These are phyloP conservation scores for Candidula unifasciata DNA, from an alignment of 2,888 invertebrate species.

Conservation along the genomic window DNA sequence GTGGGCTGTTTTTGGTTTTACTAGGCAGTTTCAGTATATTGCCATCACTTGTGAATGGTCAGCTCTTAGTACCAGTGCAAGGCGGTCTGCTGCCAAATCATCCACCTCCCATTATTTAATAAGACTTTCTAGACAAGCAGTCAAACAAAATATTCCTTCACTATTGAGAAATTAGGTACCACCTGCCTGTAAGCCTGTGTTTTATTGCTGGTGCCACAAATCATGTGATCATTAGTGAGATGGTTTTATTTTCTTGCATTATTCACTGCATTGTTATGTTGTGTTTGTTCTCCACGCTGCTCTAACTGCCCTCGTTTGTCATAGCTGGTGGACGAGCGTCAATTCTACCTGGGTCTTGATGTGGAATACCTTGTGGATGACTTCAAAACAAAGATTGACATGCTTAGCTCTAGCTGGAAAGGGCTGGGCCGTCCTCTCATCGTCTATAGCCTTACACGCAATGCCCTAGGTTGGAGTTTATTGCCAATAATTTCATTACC, in stretches of 20 bases:
- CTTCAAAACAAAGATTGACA: constrained; percentile 97
- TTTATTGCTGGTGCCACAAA: no score
- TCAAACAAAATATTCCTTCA: no score
- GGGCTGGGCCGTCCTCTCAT: constrained; percentile 92
- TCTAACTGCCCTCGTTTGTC: constrained; percentile 7
- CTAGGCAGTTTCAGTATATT: no score
- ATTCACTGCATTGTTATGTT: constrained; percentile 7
- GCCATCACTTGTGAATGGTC: no score
- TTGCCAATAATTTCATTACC: neutral
- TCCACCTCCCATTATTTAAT: no score
- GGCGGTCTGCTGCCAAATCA: no score
- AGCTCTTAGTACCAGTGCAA: no score
- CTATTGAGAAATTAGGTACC: no score
- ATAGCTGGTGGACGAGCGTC: constrained; percentile 87
- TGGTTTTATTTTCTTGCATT: neutral
- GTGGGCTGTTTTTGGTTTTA: no score
- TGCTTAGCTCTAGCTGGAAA: constrained; percentile 98
- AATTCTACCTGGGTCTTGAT: constrained; percentile 99
- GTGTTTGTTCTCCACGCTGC: neutral
- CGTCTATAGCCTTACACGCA: constrained; percentile 69
- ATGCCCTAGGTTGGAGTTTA: constrained; percentile 72
- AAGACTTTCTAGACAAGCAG: no score
- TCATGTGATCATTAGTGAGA: no score
- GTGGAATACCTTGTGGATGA: constrained; percentile 98
- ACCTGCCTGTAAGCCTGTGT: no score